Percentiles rank a stretch among this genome's conserved stretches.
Evolutionary conservation across 2,113 vertebrate genomes (phyloP).

Genomic region (Redunca redunca): DNA sequence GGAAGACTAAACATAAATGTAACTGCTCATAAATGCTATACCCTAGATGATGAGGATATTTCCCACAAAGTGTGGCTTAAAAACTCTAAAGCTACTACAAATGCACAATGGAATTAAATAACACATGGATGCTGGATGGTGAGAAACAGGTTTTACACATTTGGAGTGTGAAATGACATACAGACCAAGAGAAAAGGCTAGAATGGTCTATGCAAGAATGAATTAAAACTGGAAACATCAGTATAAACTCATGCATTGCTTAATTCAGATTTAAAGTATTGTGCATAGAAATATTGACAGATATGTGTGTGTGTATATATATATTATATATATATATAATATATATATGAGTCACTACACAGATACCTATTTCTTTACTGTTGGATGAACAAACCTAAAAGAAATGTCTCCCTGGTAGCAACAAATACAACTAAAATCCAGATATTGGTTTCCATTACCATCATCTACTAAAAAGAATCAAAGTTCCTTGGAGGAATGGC

Average conservation of each 20-base stretch:
- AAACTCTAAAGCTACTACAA: background rate
- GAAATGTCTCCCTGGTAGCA: background rate
- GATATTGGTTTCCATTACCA: background rate
- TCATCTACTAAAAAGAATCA: background rate
- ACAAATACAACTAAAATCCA: background rate
- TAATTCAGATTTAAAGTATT: background rate
- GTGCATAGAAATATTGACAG: background rate
- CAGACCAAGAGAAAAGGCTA: background rate
- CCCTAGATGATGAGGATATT: background rate
- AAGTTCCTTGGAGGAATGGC: background rate
- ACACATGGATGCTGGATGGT: background rate
- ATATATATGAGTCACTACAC: background rate
- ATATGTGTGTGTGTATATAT: background rate
- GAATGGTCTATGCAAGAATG: background rate
- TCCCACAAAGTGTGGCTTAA: background rate
- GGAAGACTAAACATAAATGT: background rate
- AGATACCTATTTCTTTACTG: background rate
- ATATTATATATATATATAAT: fast-evolving
- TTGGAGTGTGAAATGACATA: background rate
- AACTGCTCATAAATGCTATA: background rate
- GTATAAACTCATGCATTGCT: background rate
- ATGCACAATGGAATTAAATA: background rate
- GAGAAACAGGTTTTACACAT: background rate
- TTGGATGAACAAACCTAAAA: background rate
- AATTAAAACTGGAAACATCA: background rate